phyloP scores from a whole-genome alignment of 2,888 invertebrate species.

The Escarpia spicata region DNA sequence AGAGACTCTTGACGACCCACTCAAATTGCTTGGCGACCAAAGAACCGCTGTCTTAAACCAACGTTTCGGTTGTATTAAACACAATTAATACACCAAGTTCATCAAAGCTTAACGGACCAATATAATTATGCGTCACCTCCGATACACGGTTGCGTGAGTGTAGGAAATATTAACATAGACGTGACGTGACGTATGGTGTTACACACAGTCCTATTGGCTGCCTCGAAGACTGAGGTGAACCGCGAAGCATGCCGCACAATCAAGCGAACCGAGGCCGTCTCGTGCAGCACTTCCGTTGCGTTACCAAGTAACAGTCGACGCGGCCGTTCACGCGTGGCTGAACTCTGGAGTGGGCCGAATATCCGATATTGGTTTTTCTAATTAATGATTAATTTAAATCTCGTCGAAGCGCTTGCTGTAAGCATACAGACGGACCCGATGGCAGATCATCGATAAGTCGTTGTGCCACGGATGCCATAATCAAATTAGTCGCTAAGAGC shows the following conservation, averaged over 20 bases:
- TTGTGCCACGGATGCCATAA: neutral
- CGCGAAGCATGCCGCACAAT: neutral
- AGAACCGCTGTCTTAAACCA: neutral
- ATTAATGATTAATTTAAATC: conserved; percentile 16
- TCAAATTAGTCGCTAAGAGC: neutral
- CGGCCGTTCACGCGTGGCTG: conserved; percentile 1
- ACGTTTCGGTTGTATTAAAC: neutral
- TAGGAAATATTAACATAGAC: neutral
- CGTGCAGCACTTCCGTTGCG: conserved; percentile 9
- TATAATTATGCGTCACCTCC: neutral
- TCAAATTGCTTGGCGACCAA: neutral
- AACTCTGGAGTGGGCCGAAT: neutral
- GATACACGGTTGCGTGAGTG: neutral
- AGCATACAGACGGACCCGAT: neutral
- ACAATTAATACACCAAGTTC: neutral
- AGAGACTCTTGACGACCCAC: no score
- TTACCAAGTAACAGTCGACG: neutral
- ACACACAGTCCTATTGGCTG: neutral
- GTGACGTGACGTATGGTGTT: neutral
- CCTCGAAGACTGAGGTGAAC: neutral
- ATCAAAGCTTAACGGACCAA: neutral
- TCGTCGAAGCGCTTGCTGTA: neutral
- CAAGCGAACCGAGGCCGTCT: neutral
- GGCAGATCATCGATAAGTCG: neutral
- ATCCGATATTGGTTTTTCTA: conserved; percentile 16